Base-by-base conservation (phyloP, 2,113 vertebrate genomes). In the Todiramphus saurophagus region DNA sequence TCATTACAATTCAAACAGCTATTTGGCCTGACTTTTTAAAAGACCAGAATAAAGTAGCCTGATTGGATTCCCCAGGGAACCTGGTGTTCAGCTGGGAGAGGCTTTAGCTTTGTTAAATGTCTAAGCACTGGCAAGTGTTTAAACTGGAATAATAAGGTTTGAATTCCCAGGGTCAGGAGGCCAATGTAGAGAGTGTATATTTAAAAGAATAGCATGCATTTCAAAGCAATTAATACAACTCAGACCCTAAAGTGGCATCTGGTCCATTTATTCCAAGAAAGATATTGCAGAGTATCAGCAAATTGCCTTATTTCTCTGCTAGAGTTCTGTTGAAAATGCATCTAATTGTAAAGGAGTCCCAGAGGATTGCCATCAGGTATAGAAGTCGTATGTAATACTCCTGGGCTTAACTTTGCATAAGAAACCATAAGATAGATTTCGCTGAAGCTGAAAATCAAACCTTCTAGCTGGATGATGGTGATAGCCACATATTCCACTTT, bases 101-200 rank as follows among this genome's bases (percentile, higher is more conserved):
- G 62, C 31, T 87, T 92, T 82, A 64, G 83, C 73, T 93, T 95
- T 68, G 80, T 95, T 96, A 94, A 90, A 92, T 58, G 39, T 74
- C 79, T 75, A 30, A 78, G 75, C 48, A 72, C 48, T 76, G 86
- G 77, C 83, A 93, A 96, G n/a, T 94, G 83, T 94, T 93, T 92
- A 91, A 96, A 89, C 60, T 56, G 13, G 81, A 94, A 73, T 93
- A 94, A 97, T 89, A 92, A 95, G 86, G 66, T 95, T 92, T 92
- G 80, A 92, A 94, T 89, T 96, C 53, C 39, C 66, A 89, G 58
- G 92, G 95, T 93, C 92, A 96, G 39, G 41, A 93, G 89, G 77
- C 88, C 94, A 92, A 75, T 12, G 25, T n/a, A 53, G 60, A 62
- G 50, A 84, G 27, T 75, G 80, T 82, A 62, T 89, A 89, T 96